These are phyloP conservation scores for Acanthochromis polyacanthus DNA, from an alignment of 2,113 vertebrate genomes.

Conservation along the genomic window DNA sequence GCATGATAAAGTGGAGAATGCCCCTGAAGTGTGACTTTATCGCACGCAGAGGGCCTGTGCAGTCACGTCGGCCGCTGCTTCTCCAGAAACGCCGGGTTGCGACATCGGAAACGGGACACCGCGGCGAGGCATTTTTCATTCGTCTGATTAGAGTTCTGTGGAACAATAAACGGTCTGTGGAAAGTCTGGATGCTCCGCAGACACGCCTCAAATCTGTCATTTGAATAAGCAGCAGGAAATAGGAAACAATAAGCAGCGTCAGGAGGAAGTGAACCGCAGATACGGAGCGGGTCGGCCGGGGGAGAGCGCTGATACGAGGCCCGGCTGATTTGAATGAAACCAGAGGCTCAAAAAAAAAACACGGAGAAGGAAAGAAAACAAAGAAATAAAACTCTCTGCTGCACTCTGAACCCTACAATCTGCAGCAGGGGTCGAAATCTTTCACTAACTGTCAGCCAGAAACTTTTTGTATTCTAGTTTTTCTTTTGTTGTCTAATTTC, in stretches of 20 bases:
- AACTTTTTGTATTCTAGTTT: too few species aligned
- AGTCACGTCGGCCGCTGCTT: conserved; percentile 6
- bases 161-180: conserved; percentile 24
- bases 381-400: too few species aligned
- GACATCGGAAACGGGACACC: neutral
- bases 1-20: conserved; percentile 69
- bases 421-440: too few species aligned
- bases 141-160: conserved; percentile 5
- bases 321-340: conserved; percentile 53
- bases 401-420: too few species aligned
- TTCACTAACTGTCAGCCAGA: too few species aligned
- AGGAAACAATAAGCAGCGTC: conserved; percentile 59
- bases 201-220: conserved; percentile 50
- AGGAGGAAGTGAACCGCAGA: conserved; percentile 63
- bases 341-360: conserved; percentile 8
- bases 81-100: conserved; percentile 5
- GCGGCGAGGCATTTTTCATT: neutral
- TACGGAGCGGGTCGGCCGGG: conserved; percentile 24
- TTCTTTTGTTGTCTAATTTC: too few species aligned
- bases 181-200: conserved; percentile 32
- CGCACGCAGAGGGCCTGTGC: conserved; percentile 21
- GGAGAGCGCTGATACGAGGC: conserved; percentile 45
- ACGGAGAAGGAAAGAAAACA: conserved; percentile 20
- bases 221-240: conserved; percentile 66
- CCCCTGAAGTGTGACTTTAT: conserved; percentile 64